phyloP scores from a whole-genome alignment of 2,888 invertebrate genomes.

The Hymenopus coronatus region DNA sequence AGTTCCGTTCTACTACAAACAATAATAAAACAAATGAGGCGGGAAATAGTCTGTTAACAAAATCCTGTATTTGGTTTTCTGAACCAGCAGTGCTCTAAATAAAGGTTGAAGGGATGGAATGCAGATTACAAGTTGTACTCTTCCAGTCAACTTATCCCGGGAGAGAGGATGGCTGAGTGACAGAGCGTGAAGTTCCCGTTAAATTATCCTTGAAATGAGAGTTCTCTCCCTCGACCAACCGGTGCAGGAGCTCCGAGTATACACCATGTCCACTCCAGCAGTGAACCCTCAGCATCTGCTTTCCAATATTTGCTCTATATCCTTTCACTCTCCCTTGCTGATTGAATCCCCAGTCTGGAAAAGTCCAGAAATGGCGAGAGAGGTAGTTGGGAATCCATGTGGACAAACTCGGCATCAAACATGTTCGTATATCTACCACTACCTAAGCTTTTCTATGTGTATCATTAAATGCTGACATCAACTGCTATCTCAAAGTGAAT shows the following conservation, averaged over 20 bases:
- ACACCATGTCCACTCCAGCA: not conserved
- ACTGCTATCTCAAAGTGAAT: too few relatives aligned
- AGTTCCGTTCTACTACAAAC: too few relatives aligned
- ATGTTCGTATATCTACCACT: too few relatives aligned
- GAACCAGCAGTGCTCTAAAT: too few relatives aligned
- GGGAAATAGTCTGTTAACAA: too few relatives aligned
- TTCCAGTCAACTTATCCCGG: not conserved
- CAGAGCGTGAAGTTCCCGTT: not conserved
- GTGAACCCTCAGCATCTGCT: not conserved
- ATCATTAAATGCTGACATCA: too few relatives aligned
- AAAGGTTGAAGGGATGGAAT: not conserved
- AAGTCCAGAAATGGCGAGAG: not conserved
- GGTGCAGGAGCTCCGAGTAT: not conserved
- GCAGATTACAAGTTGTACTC: not conserved
- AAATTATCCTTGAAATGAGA: not conserved
- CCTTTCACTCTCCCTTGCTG: not conserved
- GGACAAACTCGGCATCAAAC: too few relatives aligned
- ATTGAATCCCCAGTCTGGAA: not conserved
- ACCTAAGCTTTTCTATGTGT: too few relatives aligned
- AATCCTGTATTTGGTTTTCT: too few relatives aligned
- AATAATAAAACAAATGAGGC: too few relatives aligned
- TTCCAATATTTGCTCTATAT: not conserved
- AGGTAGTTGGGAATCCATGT: too few relatives aligned
- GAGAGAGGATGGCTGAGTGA: not conserved
- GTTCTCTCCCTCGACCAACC: not conserved